These are phyloP conservation scores for Brachirus orientalis DNA, from an alignment of 2,113 vertebrate species.

Conservation along the genomic window DNA sequence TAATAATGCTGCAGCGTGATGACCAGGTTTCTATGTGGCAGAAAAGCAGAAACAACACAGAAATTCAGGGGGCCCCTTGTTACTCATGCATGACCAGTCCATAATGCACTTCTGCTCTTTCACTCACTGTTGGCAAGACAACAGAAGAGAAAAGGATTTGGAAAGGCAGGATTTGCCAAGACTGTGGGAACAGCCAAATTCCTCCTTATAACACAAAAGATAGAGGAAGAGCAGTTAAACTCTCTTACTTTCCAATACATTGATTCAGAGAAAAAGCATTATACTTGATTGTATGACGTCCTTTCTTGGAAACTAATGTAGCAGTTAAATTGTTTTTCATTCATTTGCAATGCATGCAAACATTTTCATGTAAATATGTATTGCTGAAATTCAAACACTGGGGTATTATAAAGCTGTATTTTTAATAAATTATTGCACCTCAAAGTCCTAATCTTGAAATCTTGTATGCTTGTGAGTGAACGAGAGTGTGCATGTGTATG, in stretches of 20 bases:
- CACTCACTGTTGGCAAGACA: slow-evolving; percentile 82
- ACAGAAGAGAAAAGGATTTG: slow-evolving; percentile 78
- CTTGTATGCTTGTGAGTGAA: not conserved
- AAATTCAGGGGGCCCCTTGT: slow-evolving; percentile 65
- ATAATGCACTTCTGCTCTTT: slow-evolving; percentile 79
- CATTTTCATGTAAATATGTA: not conserved
- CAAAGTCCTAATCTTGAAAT: slow-evolving; percentile 20
- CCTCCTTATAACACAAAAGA: slow-evolving; percentile 63
- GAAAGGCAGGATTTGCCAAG: slow-evolving; percentile 71
- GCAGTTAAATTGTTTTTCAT: slow-evolving; percentile 14
- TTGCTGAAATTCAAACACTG: slow-evolving; percentile 11
- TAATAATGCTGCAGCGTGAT: slow-evolving; percentile 56
- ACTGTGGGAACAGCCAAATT: slow-evolving; percentile 75
- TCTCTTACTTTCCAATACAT: slow-evolving; percentile 38
- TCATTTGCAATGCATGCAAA: slow-evolving; percentile 11
- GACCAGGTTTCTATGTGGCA: slow-evolving; percentile 50
- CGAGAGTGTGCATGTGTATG: not conserved
- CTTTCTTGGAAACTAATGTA: slow-evolving; percentile 11
- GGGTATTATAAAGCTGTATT: not conserved
- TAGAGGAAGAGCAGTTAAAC: slow-evolving; percentile 56
- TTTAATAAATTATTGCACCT: slow-evolving; percentile 21
- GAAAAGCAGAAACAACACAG: slow-evolving; percentile 28
- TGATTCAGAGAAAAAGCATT: slow-evolving; percentile 35
- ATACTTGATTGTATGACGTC: slow-evolving; percentile 33
- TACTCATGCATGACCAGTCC: slow-evolving; percentile 81